Base-by-base conservation (phyloP, 2,888 invertebrate species). In the Pachydiplax longipennis region DNA sequence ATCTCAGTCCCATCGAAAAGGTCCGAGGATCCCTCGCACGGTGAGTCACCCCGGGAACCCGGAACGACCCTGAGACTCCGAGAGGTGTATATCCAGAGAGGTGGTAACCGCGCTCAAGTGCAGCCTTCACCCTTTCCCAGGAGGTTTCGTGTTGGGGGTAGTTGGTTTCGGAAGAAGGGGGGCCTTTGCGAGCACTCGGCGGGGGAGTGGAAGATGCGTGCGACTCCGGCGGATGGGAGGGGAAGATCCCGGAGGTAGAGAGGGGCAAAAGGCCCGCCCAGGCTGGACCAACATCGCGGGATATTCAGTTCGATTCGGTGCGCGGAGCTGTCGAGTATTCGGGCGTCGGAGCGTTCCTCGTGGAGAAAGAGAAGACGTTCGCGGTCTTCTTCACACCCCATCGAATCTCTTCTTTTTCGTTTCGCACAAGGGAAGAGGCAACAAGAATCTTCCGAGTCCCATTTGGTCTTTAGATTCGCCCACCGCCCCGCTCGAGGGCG, bases 241-340 rank as follows among this genome's bases (percentile, higher is more conserved):
- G 25, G 22, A 31, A 31, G n/a, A 81, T 8, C 5, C 35, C 18
- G 31, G 53, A n/a, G 61, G 35, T 18, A 18, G 58, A 53, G 22
- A 35, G 87, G 61, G 58, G 35, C 22, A n/a, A 61, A 73, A 73
- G 73, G 73, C 73, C 73, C 61, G 61, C 61, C 61, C 87, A 37
- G 61, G 37, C 87, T 87, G 87, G 61, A 61, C 65, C 61, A 61
- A 87, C 87, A 35, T 53, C 35, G 61, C 31, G 40, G 40, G 87
- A 65, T 58, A 87, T 61, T 87, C 87, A 87, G 87, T 87, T 87
- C 87, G 87, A 87, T 87, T 61, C 87, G 58, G 87, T 61, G 15
- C 61, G 87, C 37, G 87, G 61, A 87, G 87, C 87, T 40, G 87
- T n/a, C 18, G 61, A 61, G 87, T 37, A 35, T 37, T 37, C 61